A percentile compares a stretch with the other conserved stretches of the same genome.
Conservation (phyloP, 2,113 vertebrate genomes). For the Echinops telfairi region DNA sequence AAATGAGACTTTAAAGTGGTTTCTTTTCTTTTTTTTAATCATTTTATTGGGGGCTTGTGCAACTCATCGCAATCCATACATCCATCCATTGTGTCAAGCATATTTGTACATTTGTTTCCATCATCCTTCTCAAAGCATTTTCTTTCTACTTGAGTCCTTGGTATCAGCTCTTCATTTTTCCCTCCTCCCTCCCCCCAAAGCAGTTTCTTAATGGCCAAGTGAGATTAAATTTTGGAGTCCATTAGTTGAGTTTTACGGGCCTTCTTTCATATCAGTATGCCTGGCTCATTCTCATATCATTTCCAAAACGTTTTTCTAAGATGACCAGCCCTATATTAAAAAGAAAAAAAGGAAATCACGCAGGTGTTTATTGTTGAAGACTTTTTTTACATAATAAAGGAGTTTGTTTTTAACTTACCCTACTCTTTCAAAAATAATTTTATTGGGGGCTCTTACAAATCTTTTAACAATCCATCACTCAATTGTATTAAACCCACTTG, state of each 20-base stretch:
- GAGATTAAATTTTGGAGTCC: conserved; percentile 3
- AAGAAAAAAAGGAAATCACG: not conserved
- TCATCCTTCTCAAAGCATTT: too few relatives aligned
- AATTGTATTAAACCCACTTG: too few relatives aligned
- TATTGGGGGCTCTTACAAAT: too few relatives aligned
- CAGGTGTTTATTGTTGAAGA: not conserved
- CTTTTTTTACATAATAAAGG: conserved; percentile 8
- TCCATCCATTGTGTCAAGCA: too few relatives aligned
- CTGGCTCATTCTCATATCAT: not conserved
- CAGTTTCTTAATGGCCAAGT: conserved; percentile 4
- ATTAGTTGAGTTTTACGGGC: not conserved
- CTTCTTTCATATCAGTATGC: not conserved
- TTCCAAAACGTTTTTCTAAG: not conserved
- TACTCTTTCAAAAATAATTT: too few relatives aligned
- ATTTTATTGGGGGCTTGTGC: too few relatives aligned
- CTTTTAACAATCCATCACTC: too few relatives aligned
- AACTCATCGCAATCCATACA: too few relatives aligned
- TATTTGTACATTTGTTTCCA: too few relatives aligned
- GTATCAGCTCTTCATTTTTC: too few relatives aligned
- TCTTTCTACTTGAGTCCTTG: too few relatives aligned
- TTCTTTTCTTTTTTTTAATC: not conserved
- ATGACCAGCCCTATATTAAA: not conserved
- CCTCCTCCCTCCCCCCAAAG: not conserved
- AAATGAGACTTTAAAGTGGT: not conserved
- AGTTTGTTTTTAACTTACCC: conserved; percentile 44